A percentile compares a stretch with the other conserved stretches of the same genome.
Conservation (phyloP, 2,888 invertebrate species). For the Eupithecia subfuscata region DNA sequence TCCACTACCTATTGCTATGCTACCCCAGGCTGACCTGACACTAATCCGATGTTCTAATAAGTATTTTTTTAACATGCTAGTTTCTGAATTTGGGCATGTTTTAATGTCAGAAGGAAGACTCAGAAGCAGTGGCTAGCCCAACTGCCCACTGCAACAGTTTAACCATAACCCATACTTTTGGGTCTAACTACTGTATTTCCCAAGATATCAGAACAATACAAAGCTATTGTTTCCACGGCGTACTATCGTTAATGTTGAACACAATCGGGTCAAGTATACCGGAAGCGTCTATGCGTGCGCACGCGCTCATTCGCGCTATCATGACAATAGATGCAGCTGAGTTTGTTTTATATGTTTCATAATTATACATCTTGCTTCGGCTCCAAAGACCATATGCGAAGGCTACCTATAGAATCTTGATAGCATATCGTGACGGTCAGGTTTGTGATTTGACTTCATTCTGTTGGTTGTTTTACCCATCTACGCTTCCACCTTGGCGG, state of each 20-base stretch:
- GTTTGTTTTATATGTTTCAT: slow-evolving; percentile 38
- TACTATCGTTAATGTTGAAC: slow-evolving; percentile 46
- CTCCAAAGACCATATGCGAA: not conserved
- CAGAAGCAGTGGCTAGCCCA: not conserved
- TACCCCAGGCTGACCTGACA: not conserved
- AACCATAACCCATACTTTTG: not conserved
- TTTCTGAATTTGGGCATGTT: not conserved
- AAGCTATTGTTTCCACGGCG: slow-evolving; percentile 48
- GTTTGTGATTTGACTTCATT: not conserved
- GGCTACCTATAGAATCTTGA: not conserved
- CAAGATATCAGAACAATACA: slow-evolving; percentile 40
- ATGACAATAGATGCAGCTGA: slow-evolving; percentile 58
- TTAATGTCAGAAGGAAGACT: not conserved
- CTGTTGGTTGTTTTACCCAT: not conserved
- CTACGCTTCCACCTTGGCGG: not conserved
- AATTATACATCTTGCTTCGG: not conserved
- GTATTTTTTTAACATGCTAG: not conserved
- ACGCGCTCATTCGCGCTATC: slow-evolving; percentile 66
- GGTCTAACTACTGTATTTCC: slow-evolving; percentile 35
- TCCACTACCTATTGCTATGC: not conserved
- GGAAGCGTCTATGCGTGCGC: slow-evolving; percentile 70
- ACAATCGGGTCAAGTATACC: slow-evolving; percentile 79
- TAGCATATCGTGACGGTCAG: not conserved
- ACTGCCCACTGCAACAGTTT: not conserved
- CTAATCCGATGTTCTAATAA: not conserved